Evolutionary conservation across 2,797 vertebrate genomes (phyloP).

Genomic region (Lemur catta): DNA sequence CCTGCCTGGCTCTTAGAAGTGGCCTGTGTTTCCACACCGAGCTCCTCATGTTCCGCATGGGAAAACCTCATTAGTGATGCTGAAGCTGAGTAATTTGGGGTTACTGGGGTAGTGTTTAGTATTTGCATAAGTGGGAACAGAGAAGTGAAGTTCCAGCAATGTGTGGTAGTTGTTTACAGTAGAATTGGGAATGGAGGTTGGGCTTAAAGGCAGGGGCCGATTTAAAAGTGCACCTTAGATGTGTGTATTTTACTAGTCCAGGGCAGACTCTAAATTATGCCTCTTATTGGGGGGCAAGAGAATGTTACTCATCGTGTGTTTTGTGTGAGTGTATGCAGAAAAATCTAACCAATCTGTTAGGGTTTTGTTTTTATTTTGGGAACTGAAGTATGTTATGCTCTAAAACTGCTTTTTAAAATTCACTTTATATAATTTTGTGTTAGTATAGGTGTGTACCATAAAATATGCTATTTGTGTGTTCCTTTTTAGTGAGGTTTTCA

Average conservation of each 20-base stretch:
- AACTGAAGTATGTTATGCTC: background rate
- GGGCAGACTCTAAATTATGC: background rate
- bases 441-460: background rate
- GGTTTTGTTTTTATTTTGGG: background rate
- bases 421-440: background rate
- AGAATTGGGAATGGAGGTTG: background rate
- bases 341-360: background rate
- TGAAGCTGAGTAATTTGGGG: background rate
- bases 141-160: background rate
- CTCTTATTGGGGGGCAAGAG: background rate
- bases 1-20: background rate
- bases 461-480: background rate
- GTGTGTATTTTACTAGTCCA: background rate
- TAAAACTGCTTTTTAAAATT: background rate
- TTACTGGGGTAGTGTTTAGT: background rate
- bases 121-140: background rate
- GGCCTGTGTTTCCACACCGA: background rate
- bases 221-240: background rate
- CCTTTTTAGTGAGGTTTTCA: background rate
- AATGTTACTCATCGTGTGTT: background rate
- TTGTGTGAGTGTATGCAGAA: background rate
- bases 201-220: background rate
- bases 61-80: background rate
- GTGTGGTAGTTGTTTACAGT: background rate
- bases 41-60: accelerated